phyloP scores from a whole-genome alignment of 1,140 invertebrate species.

The Samia ricini region DNA sequence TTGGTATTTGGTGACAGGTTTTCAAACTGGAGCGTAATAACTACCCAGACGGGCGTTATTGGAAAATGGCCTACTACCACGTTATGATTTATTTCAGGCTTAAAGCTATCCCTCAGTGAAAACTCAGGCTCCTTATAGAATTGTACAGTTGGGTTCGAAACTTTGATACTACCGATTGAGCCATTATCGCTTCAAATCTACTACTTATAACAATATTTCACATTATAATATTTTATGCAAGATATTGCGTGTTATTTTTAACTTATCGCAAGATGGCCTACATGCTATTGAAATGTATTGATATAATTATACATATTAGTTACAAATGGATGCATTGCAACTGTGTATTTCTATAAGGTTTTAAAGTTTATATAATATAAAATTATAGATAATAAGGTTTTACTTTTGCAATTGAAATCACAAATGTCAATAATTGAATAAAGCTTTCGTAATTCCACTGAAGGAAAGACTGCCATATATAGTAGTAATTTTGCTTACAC shows the following conservation, averaged over 20 bases:
- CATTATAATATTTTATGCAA: slow-evolving; percentile 1
- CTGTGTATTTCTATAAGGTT: neutral
- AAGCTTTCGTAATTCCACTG: neutral
- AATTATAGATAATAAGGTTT: neutral
- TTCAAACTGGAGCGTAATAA: no score
- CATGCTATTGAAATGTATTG: neutral
- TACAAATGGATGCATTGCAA: neutral
- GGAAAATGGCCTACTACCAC: no score
- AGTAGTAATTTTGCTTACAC: neutral
- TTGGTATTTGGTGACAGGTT: no score
- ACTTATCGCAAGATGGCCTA: neutral
- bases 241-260: neutral
- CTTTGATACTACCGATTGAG: neutral
- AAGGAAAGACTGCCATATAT: neutral
- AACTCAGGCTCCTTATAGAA: no score
- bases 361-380: no score
- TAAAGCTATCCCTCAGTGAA: no score
- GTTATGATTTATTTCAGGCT: no score
- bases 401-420: neutral
- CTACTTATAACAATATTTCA: neutral
- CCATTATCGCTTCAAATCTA: no score
- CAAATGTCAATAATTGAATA: neutral
- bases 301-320: slow-evolving; percentile 1
- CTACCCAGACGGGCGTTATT: no score
- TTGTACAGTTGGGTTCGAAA: no score